phyloP scores from a whole-genome alignment of 2,113 vertebrate genomes.

The Nothocercus julius region DNA sequence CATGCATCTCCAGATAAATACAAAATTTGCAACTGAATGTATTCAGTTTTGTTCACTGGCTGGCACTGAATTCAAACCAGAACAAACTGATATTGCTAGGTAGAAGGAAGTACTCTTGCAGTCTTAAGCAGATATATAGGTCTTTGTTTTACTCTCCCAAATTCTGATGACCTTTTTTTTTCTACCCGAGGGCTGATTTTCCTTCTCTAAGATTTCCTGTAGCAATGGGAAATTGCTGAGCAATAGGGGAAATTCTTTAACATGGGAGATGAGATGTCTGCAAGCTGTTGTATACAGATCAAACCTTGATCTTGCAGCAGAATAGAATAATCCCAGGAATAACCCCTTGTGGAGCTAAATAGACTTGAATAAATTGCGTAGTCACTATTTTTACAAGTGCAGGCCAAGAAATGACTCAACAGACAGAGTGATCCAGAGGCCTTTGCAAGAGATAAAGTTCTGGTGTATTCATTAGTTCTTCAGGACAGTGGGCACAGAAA shows the following conservation, averaged over 20 bases:
- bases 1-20: background rate
- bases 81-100: background rate
- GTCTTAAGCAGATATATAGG: background rate
- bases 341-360: background rate
- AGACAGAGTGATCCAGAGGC: background rate
- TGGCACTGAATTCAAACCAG: background rate
- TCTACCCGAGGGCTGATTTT: background rate
- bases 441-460: background rate
- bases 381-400: background rate
- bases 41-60: background rate
- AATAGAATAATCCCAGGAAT: background rate
- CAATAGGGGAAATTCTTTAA: background rate
- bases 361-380: background rate
- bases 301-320: background rate
- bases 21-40: slow-evolving; percentile 18
- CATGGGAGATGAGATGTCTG: background rate
- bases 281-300: background rate
- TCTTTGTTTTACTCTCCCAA: background rate
- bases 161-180: background rate
- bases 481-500: background rate
- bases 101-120: background rate
- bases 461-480: background rate
- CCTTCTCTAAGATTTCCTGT: background rate
- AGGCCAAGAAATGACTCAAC: background rate
- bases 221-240: background rate